Conservation (phyloP, 2,797 vertebrate genomes). For the Accipiter superciliosus region DNA sequence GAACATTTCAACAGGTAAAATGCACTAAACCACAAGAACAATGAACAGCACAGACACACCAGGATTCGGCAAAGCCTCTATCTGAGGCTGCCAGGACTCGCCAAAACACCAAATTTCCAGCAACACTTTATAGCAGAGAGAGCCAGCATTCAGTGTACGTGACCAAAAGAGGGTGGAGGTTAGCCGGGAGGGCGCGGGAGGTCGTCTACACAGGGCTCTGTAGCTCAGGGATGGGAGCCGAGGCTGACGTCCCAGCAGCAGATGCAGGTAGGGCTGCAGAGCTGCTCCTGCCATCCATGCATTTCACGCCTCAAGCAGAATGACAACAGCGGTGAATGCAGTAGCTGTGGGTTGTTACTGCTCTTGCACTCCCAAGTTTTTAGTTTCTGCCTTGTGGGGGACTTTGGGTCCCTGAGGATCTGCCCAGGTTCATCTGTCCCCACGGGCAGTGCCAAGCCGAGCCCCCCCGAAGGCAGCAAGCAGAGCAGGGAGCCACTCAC, state of each 20-base stretch:
- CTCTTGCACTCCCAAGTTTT: background rate
- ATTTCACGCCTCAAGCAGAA: background rate
- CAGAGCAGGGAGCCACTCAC: background rate
- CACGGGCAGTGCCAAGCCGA: background rate
- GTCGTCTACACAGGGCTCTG: too few species aligned
- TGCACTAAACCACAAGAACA: fast-evolving
- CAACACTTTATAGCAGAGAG: fast-evolving
- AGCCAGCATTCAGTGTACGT: fast-evolving
- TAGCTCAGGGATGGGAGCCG: fast-evolving
- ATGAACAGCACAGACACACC: fast-evolving
- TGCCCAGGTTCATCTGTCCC: background rate
- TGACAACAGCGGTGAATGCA: background rate
- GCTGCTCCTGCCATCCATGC: background rate
- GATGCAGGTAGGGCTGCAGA: background rate
- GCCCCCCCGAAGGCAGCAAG: background rate
- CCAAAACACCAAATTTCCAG: background rate
- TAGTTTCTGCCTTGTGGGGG: too few species aligned
- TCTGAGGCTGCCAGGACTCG: background rate
- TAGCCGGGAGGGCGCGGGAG: background rate
- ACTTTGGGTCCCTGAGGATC: background rate
- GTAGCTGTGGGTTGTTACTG: background rate
- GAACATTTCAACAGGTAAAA: background rate
- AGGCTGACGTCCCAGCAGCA: background rate
- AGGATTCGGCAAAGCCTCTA: background rate
- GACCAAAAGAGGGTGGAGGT: too few species aligned